Base-by-base conservation (phyloP, 1,140 invertebrate genomes). In the Melanaphis sacchari region DNA sequence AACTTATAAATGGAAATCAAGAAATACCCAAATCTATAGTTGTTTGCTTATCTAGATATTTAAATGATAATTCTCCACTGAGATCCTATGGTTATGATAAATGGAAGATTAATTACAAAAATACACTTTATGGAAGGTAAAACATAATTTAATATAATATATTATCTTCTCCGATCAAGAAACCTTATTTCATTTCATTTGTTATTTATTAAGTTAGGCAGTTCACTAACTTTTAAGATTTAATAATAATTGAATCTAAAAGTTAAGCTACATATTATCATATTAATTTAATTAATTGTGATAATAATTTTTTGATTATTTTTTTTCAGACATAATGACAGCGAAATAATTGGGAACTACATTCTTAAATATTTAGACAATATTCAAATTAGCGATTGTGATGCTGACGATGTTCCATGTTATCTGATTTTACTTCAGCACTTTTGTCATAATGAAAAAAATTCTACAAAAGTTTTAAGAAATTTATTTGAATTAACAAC, bases 61-160 rank as follows among this genome's bases (percentile, higher is more conserved):
- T 93, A 40, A 93, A 26, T 54, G 46, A 93, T 54, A 93, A 85
- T 54, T 93, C 91, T 40, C 49, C 91, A 22, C 52, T 93, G 22
- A 82, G 26, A 49, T 54, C 91, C 5, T 93, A 93, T 31, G 38
- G 36, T 38, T 85, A 52, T 52, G 59, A 41, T 8, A 93, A 93
- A 93, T 93, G 91, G 91, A 93, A 38, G 31, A 54, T 84, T 52
- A 93, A 84, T 93, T 93, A 93, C 40, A 84, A 52, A 52, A 93
- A 93, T 54, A 84, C 91, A 49, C 46, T 93, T 38, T 93, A 93
- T 93, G 91, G 91, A 93, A 93, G 81, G 91, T 93, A 43, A 81
- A 9, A 84, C 22, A 24, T 41, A 41, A 24, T 43, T 41, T 84
- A 81, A 38, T 36, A 81, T 82, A 38, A 38, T 38, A 82, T 22